Conservation (phyloP, 2,113 vertebrate genomes). For the Bubo bubo region DNA sequence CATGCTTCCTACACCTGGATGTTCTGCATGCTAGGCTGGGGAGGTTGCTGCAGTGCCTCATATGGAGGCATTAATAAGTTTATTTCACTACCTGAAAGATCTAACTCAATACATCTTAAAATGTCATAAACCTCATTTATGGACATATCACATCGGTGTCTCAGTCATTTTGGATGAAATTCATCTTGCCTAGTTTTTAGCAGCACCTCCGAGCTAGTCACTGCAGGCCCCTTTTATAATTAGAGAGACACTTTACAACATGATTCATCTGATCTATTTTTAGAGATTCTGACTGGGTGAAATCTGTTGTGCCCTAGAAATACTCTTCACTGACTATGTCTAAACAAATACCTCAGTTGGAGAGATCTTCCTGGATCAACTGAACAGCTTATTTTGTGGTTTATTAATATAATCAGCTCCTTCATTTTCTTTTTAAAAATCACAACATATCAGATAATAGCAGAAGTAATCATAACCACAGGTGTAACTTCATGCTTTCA, state of each 20-base stretch:
- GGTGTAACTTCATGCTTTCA: background rate
- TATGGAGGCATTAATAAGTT: background rate
- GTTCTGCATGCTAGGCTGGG: background rate
- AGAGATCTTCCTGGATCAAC: background rate
- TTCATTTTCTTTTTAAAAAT: background rate
- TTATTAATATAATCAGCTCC: background rate
- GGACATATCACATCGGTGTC: background rate
- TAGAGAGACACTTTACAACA: background rate
- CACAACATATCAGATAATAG: background rate
- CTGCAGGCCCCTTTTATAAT: background rate
- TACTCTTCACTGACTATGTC: background rate
- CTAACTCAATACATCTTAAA: background rate
- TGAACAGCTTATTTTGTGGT: background rate
- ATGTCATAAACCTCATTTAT: background rate
- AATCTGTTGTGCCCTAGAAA: slow-evolving; percentile 24
- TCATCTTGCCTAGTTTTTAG: background rate
- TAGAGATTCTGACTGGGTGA: slow-evolving; percentile 19
- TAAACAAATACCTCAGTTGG: background rate
- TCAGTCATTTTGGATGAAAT: background rate
- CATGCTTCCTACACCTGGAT: background rate
- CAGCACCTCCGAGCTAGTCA: background rate
- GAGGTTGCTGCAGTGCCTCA: background rate
- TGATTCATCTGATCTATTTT: slow-evolving; percentile 13
- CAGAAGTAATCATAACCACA: background rate
- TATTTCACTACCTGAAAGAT: background rate